Base-by-base conservation (phyloP, 2,797 vertebrate species). In the Brachyalestes nurse region DNA sequence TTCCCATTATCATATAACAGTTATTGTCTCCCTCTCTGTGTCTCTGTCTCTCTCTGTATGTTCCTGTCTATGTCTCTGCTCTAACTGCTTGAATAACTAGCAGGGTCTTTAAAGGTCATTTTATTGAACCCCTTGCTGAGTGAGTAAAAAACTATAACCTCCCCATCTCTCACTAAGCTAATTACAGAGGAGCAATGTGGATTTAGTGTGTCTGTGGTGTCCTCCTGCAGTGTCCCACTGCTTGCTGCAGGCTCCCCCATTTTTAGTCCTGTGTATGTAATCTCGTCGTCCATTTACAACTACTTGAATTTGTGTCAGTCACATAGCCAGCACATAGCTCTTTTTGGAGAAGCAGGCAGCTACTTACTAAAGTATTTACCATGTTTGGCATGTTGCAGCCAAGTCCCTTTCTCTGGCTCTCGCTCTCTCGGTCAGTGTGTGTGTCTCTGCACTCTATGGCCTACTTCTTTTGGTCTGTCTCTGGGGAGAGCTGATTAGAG, bases 401-500 rank as follows among this genome's bases (percentile, higher is more conserved):
- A 72, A 53, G n/a, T 80, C 67, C 55, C 76, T 72, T 47, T 75
- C 62, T 72, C 71, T 77, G 25, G 25, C 58, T 23, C 23, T 28
- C 58, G 12, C 25, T 62, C 60, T 62, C 60, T 14, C 16, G 17
- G 14, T 7, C 47, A 42, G 10, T 74, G 40, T 72, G 38, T 72
- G 66, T 78, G 79, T 67, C 72, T 72, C 23, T 53, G 28, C 3
- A 13, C 78, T 57, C 64, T 53, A 82, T 93, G 91, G 89, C 90
- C 90, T 91, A 89, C 87, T 91, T 93, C 88, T 84, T 91, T 87
- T 87, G 88, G 86, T 87, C 7, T 80, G 86, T 91, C 93, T 90
- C 91, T 77, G 70, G 93, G 91, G 93, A 94, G 84, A 89, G 88
- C 60, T 92, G 92, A 94, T 95, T 93, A 93, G 91, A 93, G 89